These are phyloP conservation scores for Melanotaenia nigrans DNA, from an alignment of 2,797 vertebrate genomes.

Conservation along the genomic window DNA sequence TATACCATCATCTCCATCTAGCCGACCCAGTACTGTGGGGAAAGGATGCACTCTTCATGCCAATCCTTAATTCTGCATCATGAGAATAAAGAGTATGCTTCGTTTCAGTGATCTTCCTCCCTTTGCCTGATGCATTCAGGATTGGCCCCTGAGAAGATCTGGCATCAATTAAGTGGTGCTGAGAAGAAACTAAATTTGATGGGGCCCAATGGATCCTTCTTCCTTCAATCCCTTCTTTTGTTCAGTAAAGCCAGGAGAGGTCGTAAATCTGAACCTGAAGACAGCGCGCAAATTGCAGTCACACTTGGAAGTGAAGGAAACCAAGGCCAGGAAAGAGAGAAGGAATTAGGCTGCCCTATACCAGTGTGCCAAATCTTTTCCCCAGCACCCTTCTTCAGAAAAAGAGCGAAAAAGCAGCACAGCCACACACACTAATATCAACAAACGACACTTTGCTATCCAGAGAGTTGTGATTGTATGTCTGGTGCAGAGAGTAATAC, in stretches of 20 bases:
- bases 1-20: constrained; percentile 58
- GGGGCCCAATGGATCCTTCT: constrained; percentile 74
- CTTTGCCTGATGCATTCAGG: constrained; percentile 58
- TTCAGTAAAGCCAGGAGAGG: constrained; percentile 74
- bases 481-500: constrained; percentile 13
- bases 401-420: constrained; percentile 30
- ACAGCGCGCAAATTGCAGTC: constrained; percentile 84
- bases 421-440: constrained; percentile 26
- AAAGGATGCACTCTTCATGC: constrained; percentile 62
- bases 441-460: constrained; percentile 43
- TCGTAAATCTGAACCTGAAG: constrained; percentile 81
- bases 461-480: constrained; percentile 35
- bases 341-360: constrained; percentile 66
- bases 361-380: constrained; percentile 58
- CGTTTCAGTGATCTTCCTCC: constrained; percentile 62
- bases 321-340: constrained; percentile 69
- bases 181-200: constrained; percentile 68
- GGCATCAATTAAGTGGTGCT: constrained; percentile 81
- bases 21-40: constrained; percentile 28
- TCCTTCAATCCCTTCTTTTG: constrained; percentile 79
- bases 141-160: constrained; percentile 75
- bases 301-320: constrained; percentile 73
- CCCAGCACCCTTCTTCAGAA: constrained; percentile 41
- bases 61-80: constrained; percentile 64
- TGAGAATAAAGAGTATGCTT: constrained; percentile 68